Evolutionary conservation across 2,888 invertebrate species (phyloP).

Genomic region (Dilophus febrilis): DNA sequence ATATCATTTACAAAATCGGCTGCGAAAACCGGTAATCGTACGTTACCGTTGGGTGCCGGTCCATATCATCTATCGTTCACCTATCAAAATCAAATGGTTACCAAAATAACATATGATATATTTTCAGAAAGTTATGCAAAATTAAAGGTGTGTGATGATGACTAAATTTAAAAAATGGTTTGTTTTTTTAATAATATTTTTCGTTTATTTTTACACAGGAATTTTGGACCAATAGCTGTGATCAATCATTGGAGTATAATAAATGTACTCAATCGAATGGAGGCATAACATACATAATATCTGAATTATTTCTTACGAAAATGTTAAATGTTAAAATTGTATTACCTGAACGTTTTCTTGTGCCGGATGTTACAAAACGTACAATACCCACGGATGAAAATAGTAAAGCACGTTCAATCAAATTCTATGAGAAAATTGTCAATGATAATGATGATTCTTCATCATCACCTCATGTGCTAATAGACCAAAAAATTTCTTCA

Average conservation of each 20-base stretch:
- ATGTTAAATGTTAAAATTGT: conserved; percentile 17
- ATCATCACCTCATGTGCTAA: too few species aligned
- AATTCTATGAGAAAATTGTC: conserved; percentile 1
- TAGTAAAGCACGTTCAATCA: not conserved
- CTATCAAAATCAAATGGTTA: conserved; percentile 24
- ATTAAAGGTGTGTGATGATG: too few species aligned
- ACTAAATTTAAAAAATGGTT: too few species aligned
- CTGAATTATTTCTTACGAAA: conserved; percentile 30
- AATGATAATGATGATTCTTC: not conserved
- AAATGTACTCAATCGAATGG: conserved; percentile 18
- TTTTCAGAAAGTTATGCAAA: conserved; percentile 3
- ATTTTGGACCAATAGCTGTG: too few species aligned
- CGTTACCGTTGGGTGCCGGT: conserved; percentile 19
- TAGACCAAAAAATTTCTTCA: not conserved
- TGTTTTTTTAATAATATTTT: too few species aligned
- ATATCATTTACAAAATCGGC: conserved; percentile 35
- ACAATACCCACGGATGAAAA: not conserved
- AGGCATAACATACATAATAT: conserved; percentile 33
- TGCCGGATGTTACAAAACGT: conserved; percentile 1
- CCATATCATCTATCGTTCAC: conserved; percentile 29
- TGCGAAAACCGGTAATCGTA: conserved; percentile 13
- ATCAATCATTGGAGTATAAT: not conserved
- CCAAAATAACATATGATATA: conserved; percentile 18
- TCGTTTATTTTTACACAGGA: too few species aligned
- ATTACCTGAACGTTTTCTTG: conserved; percentile 22